phyloP scores from a whole-genome alignment of 2,888 invertebrate species.

The Agapetus fuscipes region DNA sequence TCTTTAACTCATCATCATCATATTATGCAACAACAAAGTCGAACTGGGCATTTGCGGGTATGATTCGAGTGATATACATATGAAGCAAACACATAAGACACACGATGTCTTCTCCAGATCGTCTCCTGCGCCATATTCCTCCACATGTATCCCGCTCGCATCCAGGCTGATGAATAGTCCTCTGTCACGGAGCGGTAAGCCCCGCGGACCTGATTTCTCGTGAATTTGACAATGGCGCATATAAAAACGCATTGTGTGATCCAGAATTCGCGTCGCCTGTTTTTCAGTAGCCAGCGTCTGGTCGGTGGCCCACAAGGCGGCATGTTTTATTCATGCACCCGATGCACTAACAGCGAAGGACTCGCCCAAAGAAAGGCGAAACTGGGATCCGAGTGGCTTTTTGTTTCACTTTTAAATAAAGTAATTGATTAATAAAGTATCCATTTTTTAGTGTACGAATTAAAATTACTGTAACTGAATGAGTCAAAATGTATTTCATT shows the following conservation, averaged over 20 bases:
- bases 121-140: not conserved
- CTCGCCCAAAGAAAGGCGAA: not conserved
- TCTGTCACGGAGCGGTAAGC: conserved; percentile 4
- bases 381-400: not conserved
- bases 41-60: too few relatives aligned
- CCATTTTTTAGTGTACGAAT: too few relatives aligned
- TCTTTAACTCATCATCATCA: too few relatives aligned
- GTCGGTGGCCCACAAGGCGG: not conserved
- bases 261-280: conserved; percentile 11
- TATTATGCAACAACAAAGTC: too few relatives aligned
- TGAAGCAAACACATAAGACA: too few relatives aligned
- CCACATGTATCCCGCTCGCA: too few relatives aligned
- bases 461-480: too few relatives aligned
- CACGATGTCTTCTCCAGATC: too few relatives aligned
- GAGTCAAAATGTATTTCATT: too few relatives aligned
- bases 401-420: conserved; percentile 1
- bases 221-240: conserved; percentile 19
- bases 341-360: conserved; percentile 2
- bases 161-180: conserved; percentile 11
- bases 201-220: conserved; percentile 9
- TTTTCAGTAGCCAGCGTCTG: conserved; percentile 3
- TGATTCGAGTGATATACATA: too few relatives aligned
- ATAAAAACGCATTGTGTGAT: conserved; percentile 17
- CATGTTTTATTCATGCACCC: not conserved
- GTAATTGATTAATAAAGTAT: conserved; percentile 3